phyloP scores from a whole-genome alignment of 64 coral and sea anemone species.

The Montipora efflorescens region DNA sequence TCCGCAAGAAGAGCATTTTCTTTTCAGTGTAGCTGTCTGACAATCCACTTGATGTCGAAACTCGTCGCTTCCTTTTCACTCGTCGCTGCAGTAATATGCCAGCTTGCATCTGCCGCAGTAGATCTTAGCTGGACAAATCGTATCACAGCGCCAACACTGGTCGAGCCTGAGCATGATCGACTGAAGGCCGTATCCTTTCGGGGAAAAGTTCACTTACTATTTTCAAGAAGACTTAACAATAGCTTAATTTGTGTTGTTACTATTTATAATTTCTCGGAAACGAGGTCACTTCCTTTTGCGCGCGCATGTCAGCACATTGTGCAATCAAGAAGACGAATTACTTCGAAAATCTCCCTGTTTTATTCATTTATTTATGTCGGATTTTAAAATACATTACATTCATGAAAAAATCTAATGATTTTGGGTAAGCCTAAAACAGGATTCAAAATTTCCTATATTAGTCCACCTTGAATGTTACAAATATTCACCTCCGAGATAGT shows the following conservation, averaged over 20 bases:
- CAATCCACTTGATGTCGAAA: conserved; percentile 77
- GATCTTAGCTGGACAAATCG: not conserved
- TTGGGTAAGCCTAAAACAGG: no score
- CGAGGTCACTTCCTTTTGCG: not conserved
- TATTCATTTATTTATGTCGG: no score
- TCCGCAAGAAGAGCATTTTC: conserved; percentile 17
- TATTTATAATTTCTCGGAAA: not conserved
- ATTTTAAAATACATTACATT: no score
- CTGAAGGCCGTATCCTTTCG: not conserved
- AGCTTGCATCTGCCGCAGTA: conserved; percentile 46
- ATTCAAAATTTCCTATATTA: no score
- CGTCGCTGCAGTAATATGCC: conserved; percentile 67
- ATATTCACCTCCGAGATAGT: no score
- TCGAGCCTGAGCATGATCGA: conserved; percentile 8
- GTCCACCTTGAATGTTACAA: no score
- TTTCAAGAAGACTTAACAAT: not conserved
- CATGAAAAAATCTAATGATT: no score
- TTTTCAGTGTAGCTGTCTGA: conserved; percentile 18
- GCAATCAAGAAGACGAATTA: no score
- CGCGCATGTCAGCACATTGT: not conserved
- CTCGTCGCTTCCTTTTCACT: conserved; percentile 48
- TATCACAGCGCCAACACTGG: conserved; percentile 61
- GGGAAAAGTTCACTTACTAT: not conserved
- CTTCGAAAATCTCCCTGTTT: no score
- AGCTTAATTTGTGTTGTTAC: not conserved